Base-by-base conservation (phyloP, 2,113 vertebrate genomes). In the Coracopsis vasa region DNA sequence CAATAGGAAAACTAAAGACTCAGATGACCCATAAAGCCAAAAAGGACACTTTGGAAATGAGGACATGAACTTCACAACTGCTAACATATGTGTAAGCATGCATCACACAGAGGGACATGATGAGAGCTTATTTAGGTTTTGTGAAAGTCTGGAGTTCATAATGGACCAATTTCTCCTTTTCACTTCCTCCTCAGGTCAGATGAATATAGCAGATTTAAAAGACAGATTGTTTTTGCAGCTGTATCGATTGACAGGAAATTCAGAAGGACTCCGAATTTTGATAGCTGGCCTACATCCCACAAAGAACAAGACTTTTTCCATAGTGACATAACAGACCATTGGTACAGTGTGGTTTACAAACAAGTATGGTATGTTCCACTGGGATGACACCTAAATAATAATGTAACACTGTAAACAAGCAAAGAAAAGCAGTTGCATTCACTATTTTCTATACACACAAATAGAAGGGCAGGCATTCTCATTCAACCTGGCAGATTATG, bases 201-300 rank as follows among this genome's bases (percentile, higher is more conserved):
- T 69, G 33, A 73, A 51, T 44, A 61, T 23, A 84, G 11, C 31
- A 80, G 23, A 84, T 56, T 74, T 31, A 42, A 65, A 91, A 73
- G 41, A 77, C 6, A 28, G 25, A 47, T 6, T 62, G 51, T 11
- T 94, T 90, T 71, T 74, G 19, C 87, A 96, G 86, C 73, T 80
- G 66, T 44, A 86, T 77, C 28, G 69, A 69, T 75, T 58, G 66
- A 95, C 78, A 73, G 62, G 87, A 86, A 91, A 79, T 85, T 85
- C 61, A 64, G 73, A 89, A 67, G 61, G 87, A 85, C 25, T 85
- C 25, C 1, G 62, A 28, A 56, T 86, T 92, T 60, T 75, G 39
- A 44, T 27, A 69, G n/a, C 3, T 85, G 66, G 47, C 56, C 33
- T 61, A 65, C 31, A 62, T 56, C 53, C 58, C 79, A 80, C 47